Conservation (phyloP, 2,797 vertebrate species). For the Ceyx erithaca region DNA sequence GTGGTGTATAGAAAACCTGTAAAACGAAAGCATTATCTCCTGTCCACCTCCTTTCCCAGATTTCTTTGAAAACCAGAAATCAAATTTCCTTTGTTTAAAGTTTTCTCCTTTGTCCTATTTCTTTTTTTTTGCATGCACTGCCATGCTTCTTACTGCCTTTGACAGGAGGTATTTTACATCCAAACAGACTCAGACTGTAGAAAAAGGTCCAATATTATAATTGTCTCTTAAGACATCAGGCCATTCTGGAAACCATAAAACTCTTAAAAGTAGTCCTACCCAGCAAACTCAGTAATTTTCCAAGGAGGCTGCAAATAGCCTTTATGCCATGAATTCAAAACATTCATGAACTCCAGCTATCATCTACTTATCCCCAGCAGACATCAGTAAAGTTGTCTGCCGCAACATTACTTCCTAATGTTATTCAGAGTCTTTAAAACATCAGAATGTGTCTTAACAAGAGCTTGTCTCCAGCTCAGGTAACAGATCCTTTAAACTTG, state of each 20-base stretch:
- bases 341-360: not conserved
- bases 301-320: not conserved
- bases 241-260: not conserved
- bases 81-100: not conserved
- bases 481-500: not conserved
- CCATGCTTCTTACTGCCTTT: not conserved
- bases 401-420: not conserved
- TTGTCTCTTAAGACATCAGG: not conserved
- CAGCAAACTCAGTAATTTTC: not conserved
- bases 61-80: not conserved
- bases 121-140: not conserved
- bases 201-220: not conserved
- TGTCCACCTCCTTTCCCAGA: not conserved
- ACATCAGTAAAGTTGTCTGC: not conserved
- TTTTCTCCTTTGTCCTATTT: not conserved
- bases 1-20: not conserved
- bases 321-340: not conserved
- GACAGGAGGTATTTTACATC: not conserved
- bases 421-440: not conserved
- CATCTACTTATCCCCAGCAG: not conserved
- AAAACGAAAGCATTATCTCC: not conserved
- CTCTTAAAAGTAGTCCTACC: not conserved
- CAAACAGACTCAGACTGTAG: not conserved
- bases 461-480: not conserved
- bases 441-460: not conserved